Percentiles rank a stretch among this genome's conserved stretches.
Evolutionary conservation across 2,888 invertebrate species (phyloP).

Genomic region (Aphidius colemani): DNA sequence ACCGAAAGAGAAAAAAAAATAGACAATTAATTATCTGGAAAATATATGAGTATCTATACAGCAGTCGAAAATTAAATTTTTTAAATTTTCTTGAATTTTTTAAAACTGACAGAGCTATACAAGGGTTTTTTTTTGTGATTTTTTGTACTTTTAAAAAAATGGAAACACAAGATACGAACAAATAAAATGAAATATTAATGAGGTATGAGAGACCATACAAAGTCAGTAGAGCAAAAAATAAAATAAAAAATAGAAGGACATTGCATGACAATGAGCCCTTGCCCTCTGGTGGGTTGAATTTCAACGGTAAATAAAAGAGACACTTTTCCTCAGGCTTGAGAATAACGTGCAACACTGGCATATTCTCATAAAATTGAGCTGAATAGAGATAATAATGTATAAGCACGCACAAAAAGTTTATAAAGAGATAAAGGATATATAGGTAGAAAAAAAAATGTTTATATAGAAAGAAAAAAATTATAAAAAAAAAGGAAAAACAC

Average conservation of each 20-base stretch:
- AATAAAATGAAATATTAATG: conserved; percentile 11
- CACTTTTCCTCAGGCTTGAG: conserved; percentile 35
- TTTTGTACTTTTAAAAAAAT: neutral
- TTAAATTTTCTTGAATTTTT: no score
- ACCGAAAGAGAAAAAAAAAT: no score
- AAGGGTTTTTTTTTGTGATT: no score
- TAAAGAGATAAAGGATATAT: no score
- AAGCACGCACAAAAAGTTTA: neutral
- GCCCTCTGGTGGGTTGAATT: no score
- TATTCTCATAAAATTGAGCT: conserved; percentile 38
- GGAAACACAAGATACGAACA: conserved; percentile 1
- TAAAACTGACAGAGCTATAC: no score
- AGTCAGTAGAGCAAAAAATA: neutral
- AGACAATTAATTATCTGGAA: no score
- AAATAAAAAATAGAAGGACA: conserved; percentile 2
- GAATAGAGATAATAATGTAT: neutral
- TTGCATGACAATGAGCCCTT: conserved; percentile 1
- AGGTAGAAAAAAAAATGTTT: no score
- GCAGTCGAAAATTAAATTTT: no score
- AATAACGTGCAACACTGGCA: conserved; percentile 38
- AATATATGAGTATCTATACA: no score
- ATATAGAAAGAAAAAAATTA: no score
- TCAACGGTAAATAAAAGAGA: neutral
- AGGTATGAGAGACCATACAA: conserved; percentile 9
- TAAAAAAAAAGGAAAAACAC: no score